These are phyloP conservation scores for Tapirus terrestris DNA, from an alignment of 2,113 vertebrate species.

Conservation along the genomic window DNA sequence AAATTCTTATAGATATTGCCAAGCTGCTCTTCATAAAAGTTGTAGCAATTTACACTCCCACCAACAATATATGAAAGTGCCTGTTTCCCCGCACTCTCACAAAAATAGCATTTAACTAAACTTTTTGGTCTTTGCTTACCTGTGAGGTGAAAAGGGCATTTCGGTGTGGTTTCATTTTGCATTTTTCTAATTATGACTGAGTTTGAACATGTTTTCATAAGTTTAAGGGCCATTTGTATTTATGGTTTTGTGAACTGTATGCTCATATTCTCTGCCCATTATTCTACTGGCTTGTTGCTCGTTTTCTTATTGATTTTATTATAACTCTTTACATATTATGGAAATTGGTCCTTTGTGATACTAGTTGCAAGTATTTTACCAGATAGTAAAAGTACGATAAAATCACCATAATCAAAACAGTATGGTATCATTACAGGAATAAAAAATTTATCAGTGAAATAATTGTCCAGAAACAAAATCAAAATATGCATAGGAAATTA, in stretches of 20 bases:
- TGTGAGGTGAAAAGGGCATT: background rate
- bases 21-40: background rate
- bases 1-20: background rate
- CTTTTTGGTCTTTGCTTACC: background rate
- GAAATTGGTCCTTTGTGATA: slow-evolving; percentile 17
- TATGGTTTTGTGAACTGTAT: background rate
- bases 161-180: background rate
- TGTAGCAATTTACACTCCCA: background rate
- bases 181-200: background rate
- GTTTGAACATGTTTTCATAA: slow-evolving; percentile 1
- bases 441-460: background rate
- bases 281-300: background rate
- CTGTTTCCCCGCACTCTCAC: background rate
- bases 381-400: slow-evolving; percentile 13
- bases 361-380: slow-evolving; percentile 1
- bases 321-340: background rate
- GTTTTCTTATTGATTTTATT: slow-evolving; percentile 15
- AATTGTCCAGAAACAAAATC: background rate
- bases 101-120: background rate
- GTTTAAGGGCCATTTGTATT: background rate
- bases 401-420: background rate
- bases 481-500: slow-evolving; percentile 4
- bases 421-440: background rate
- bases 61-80: background rate
- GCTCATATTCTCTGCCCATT: background rate